Percentiles rank a stretch among this genome's conserved stretches.
These are phyloP conservation scores for Ceratitis capitata DNA, from an alignment of 1,140 invertebrate species.

Conservation along the genomic window DNA sequence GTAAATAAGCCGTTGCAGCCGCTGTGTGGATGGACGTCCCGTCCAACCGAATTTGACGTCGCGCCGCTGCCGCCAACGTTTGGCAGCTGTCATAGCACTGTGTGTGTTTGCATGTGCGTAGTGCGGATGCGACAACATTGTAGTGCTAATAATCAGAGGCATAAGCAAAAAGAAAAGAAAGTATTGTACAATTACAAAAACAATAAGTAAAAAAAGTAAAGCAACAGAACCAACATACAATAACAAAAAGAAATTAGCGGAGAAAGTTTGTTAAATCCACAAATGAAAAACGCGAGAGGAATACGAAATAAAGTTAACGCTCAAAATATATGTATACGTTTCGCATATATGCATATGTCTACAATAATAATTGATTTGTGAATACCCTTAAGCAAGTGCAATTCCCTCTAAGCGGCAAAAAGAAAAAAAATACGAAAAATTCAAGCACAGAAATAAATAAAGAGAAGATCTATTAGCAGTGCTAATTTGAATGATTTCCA, in stretches of 20 bases:
- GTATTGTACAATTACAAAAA: background rate
- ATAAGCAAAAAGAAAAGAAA: background rate
- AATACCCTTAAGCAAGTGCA: background rate
- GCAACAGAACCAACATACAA: constrained; percentile 32
- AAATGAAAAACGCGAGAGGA: background rate
- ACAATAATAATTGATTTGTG: background rate
- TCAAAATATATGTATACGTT: no score
- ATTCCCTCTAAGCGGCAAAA: background rate
- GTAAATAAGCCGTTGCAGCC: background rate
- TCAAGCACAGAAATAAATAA: background rate
- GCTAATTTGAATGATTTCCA: background rate
- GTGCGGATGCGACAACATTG: background rate
- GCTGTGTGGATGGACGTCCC: background rate
- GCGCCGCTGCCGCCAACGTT: background rate
- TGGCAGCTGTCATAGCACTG: background rate
- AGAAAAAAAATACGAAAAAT: no score
- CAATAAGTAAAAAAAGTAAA: constrained; percentile 33
- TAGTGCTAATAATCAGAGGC: no score
- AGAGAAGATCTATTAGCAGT: background rate
- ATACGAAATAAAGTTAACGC: background rate
- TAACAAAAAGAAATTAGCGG: background rate
- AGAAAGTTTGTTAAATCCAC: background rate
- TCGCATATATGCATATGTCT: background rate
- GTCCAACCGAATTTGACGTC: no score
- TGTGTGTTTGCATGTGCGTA: background rate